phyloP scores from a whole-genome alignment of 2,113 vertebrate species.

The Cryptotis parvus region DNA sequence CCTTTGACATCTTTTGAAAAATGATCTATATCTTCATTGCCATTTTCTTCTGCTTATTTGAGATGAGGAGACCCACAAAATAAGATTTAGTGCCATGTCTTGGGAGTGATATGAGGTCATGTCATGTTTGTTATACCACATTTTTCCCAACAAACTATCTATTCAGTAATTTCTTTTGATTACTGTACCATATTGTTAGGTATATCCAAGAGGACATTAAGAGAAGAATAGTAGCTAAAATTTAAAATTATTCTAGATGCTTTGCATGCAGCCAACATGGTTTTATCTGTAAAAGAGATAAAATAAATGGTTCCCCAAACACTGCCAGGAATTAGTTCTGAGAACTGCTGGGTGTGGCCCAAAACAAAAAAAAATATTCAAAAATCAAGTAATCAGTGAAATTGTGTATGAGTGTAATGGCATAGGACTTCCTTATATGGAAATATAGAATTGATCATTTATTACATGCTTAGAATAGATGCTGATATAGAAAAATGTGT shows the following conservation, averaged over 20 bases:
- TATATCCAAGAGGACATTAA: background rate
- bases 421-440: background rate
- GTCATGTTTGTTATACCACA: background rate
- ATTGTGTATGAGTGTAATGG: background rate
- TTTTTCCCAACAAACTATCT: conserved; percentile 30
- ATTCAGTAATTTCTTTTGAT: background rate
- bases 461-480: conserved; percentile 9
- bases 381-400: background rate
- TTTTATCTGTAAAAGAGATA: background rate
- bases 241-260: too few relatives aligned
- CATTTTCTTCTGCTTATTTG: background rate
- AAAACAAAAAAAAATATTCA: too few relatives aligned
- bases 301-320: too few relatives aligned
- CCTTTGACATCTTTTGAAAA: background rate
- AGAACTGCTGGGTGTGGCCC: background rate
- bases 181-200: background rate
- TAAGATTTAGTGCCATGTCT: background rate
- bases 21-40: background rate
- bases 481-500: background rate
- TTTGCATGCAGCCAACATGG: background rate
- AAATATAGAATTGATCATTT: background rate
- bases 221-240: background rate
- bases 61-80: background rate
- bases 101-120: background rate
- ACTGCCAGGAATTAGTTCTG: too few relatives aligned